A percentile compares a stretch with the other conserved stretches of the same genome.
These are phyloP conservation scores for Proterorhinus semilunaris DNA, from an alignment of 2,113 vertebrate genomes.

Conservation along the genomic window DNA sequence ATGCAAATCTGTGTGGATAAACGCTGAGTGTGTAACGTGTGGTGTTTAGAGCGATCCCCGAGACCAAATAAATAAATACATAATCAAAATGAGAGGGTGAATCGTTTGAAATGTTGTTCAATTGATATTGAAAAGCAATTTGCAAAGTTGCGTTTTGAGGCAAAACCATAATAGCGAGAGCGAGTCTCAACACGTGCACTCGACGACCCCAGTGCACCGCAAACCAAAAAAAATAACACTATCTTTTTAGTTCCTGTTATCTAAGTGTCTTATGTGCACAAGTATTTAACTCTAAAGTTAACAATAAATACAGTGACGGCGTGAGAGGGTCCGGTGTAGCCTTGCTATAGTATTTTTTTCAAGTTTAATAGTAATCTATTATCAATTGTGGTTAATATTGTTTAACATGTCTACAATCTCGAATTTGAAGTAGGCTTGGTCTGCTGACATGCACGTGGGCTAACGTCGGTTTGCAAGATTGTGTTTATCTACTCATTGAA, in stretches of 20 bases:
- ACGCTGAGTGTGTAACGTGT: conserved; percentile 57
- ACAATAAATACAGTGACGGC: conserved; percentile 21
- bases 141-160: not conserved
- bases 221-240: conserved; percentile 49
- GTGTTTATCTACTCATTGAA: too few species aligned
- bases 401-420: too few species aligned
- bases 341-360: conserved; percentile 36
- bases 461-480: too few species aligned
- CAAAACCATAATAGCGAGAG: not conserved
- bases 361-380: conserved; percentile 9
- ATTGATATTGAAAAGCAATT: not conserved
- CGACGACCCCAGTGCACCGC: conserved; percentile 38
- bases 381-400: too few species aligned
- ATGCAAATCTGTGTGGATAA: conserved; percentile 70
- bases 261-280: conserved; percentile 20
- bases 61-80: conserved; percentile 17
- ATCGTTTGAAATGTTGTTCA: not conserved
- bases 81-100: conserved; percentile 18
- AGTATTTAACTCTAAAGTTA: conserved; percentile 15
- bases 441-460: too few species aligned
- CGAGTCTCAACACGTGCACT: conserved; percentile 52
- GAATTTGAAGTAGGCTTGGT: too few species aligned
- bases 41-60: conserved; percentile 54
- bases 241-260: conserved; percentile 40
- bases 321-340: too few species aligned